Conservation (phyloP, 2,797 vertebrate species). For the Oreonectes daqikongensis region DNA sequence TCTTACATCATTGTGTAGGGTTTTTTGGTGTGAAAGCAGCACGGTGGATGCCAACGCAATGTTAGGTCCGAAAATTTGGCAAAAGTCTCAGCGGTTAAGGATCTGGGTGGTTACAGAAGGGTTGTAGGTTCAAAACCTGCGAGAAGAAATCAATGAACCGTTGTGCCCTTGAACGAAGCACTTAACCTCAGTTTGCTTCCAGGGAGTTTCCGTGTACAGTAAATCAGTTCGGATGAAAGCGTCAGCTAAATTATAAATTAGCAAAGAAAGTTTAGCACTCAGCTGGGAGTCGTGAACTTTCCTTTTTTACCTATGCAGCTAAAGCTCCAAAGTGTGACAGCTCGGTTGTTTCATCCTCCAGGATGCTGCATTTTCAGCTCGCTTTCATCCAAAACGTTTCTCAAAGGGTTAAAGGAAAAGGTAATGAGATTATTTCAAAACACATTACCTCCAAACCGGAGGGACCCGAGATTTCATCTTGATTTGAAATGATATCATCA, state of each 20-base stretch:
- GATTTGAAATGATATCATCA: conserved; percentile 14
- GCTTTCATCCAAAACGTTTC: conserved; percentile 12
- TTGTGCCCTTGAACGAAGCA: neutral
- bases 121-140: neutral
- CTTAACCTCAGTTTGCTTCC: conserved; percentile 34
- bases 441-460: conserved; percentile 14
- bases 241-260: conserved; percentile 9
- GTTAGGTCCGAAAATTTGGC: neutral
- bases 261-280: neutral
- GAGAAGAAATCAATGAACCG: conserved; percentile 15
- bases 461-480: conserved; percentile 23
- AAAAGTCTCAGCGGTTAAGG: conserved; percentile 1
- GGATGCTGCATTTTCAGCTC: neutral
- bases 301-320: neutral
- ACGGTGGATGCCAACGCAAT: neutral
- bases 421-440: conserved; percentile 35
- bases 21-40: neutral
- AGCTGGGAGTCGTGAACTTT: neutral
- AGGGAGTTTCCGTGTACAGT: conserved; percentile 1
- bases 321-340: neutral
- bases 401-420: conserved; percentile 13
- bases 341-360: neutral
- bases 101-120: conserved; percentile 7
- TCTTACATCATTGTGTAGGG: conserved; percentile 24
- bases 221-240: neutral